Evolutionary conservation across 2,888 invertebrate species (phyloP).

Genomic region (Agrochola litura): DNA sequence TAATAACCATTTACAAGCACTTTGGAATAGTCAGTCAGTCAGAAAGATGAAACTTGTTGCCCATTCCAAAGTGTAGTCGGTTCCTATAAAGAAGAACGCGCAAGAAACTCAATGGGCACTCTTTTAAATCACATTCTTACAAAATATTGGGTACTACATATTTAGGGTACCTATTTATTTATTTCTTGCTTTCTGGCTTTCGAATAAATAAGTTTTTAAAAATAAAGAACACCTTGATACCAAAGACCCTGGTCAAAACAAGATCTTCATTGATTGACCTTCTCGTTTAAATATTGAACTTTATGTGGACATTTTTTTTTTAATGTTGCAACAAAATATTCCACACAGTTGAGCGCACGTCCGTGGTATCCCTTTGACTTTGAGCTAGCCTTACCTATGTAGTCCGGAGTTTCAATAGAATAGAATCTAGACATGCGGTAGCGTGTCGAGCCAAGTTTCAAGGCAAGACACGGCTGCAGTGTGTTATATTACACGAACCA

Average conservation of each 20-base stretch:
- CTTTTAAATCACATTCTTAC: neutral
- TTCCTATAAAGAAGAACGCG: too few species aligned
- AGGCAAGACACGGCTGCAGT: too few species aligned
- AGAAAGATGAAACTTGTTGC: neutral
- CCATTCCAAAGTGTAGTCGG: neutral
- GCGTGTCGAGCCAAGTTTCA: too few species aligned
- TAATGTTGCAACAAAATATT: too few species aligned
- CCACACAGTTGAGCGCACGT: neutral
- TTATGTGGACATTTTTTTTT: neutral
- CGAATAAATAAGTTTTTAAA: neutral
- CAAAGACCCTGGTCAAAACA: neutral
- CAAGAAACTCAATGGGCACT: neutral
- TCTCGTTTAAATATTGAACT: neutral
- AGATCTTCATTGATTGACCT: neutral
- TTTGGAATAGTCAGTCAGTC: neutral
- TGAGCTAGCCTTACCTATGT: neutral
- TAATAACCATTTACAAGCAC: neutral
- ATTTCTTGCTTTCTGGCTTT: neutral
- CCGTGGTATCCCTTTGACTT: neutral
- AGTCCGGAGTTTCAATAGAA: neutral
- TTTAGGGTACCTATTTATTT: neutral
- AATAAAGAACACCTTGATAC: neutral
- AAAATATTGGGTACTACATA: slow-evolving; percentile 6
- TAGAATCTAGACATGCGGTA: too few species aligned
- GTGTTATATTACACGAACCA: too few species aligned